Percentiles rank a stretch among this genome's conserved stretches.
phyloP scores from a whole-genome alignment of 2,888 invertebrate genomes.

The Hirtodrosophila cameraria region DNA sequence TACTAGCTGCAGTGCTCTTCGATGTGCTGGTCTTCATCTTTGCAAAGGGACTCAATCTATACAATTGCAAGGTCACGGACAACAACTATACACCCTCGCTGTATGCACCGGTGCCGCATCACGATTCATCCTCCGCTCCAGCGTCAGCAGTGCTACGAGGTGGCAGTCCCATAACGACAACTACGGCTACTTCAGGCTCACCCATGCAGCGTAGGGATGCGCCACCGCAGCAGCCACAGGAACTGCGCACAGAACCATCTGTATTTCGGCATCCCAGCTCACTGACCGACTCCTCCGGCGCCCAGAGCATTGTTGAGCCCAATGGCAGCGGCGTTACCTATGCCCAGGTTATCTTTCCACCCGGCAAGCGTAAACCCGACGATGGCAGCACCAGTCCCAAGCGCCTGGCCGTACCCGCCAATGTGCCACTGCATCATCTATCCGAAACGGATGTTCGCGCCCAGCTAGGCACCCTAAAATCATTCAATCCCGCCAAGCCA shows the following conservation, averaged over 20 bases:
- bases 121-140: constrained; percentile 43
- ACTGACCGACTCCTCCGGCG: constrained; percentile 76
- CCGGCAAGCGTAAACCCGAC: constrained; percentile 71
- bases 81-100: constrained; percentile 82
- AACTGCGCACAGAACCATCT: constrained; percentile 43
- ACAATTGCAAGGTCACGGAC: constrained; percentile 83
- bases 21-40: constrained; percentile 85
- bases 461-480: constrained; percentile 78
- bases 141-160: constrained; percentile 20
- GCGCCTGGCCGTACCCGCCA: constrained; percentile 77
- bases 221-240: constrained; percentile 16
- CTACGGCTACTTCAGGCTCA: constrained; percentile 53
- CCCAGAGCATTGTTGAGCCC: constrained; percentile 66
- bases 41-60: constrained; percentile 81
- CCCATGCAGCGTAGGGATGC: constrained; percentile 57
- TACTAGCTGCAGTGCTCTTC: constrained; percentile 83
- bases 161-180: constrained; percentile 69
- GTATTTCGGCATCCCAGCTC: constrained; percentile 81
- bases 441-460: constrained; percentile 81
- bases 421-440: constrained; percentile 81
- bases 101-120: constrained; percentile 77
- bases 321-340: constrained; percentile 75
- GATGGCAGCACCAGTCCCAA: constrained; percentile 77
- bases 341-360: constrained; percentile 82
- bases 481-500: constrained; percentile 67